These are phyloP conservation scores for Nixonia krombeini DNA, from an alignment of 1,140 invertebrate genomes.

Conservation along the genomic window DNA sequence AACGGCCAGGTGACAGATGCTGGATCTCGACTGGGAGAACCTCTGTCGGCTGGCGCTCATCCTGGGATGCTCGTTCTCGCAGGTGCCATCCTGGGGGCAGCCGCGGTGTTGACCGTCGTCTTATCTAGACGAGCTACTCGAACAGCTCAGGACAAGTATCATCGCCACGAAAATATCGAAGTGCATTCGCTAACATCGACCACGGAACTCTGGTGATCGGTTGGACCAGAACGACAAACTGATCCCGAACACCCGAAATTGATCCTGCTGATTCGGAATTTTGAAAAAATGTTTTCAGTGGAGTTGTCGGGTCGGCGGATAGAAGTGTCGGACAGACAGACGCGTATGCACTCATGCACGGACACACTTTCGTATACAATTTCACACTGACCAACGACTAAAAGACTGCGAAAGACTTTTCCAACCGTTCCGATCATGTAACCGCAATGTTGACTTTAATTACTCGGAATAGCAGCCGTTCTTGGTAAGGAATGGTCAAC, in stretches of 20 bases:
- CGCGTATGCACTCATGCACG: too few relatives aligned
- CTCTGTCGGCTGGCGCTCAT: conserved; percentile 60
- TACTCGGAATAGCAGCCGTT: conserved; percentile 1
- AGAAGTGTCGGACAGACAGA: too few relatives aligned
- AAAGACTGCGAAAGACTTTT: too few relatives aligned
- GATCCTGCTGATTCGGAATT: conserved; percentile 10
- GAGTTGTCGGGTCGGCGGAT: background rate
- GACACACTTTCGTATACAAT: too few relatives aligned
- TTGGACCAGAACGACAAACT: conserved; percentile 62
- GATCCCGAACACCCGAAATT: conserved; percentile 10
- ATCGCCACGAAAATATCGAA: conserved; percentile 76
- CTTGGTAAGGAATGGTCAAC: too few relatives aligned
- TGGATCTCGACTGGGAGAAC: conserved; percentile 52
- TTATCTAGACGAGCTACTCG: conserved; percentile 58
- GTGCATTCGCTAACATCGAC: conserved; percentile 77
- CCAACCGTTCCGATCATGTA: too few relatives aligned
- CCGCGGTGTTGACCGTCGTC: conserved; percentile 69
- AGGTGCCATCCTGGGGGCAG: conserved; percentile 64
- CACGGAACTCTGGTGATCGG: conserved; percentile 81
- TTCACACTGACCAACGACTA: too few relatives aligned
- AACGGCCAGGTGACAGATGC: conserved; percentile 62
- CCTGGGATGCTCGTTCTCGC: conserved; percentile 71
- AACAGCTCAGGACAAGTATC: conserved; percentile 63
- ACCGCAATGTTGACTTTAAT: too few relatives aligned
- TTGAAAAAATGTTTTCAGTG: background rate